Percentiles rank a stretch among this genome's conserved stretches.
Evolutionary conservation across 2,797 vertebrate genomes (phyloP).

Genomic region (Fundulus diaphanus): DNA sequence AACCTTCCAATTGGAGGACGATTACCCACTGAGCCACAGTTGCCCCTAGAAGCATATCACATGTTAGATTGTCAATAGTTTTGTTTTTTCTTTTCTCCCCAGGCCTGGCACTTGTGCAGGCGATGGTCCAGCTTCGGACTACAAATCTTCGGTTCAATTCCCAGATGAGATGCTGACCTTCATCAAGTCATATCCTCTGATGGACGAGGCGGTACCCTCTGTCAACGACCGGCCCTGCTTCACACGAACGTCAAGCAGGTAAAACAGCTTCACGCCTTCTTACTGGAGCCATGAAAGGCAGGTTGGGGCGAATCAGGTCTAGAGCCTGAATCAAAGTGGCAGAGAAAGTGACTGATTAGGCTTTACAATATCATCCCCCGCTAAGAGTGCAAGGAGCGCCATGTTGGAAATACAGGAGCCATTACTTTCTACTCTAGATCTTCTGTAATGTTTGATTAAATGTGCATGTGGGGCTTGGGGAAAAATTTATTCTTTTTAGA

Average conservation of each 20-base stretch:
- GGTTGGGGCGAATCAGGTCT: background rate
- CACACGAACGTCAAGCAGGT: constrained; percentile 93
- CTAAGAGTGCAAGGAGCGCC: background rate
- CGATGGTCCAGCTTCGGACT: constrained; percentile 86
- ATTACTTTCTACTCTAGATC: background rate
- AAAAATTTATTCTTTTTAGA: background rate
- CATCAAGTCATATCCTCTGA: constrained; percentile 93
- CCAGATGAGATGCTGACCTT: constrained; percentile 92
- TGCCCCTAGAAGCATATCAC: background rate
- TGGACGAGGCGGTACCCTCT: constrained; percentile 91
- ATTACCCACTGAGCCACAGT: no score
- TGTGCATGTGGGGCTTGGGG: background rate
- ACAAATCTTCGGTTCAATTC: constrained; percentile 90
- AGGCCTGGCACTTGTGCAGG: constrained; percentile 94
- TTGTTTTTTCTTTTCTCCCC: constrained; percentile 1
- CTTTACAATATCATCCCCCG: background rate
- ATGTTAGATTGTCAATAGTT: background rate
- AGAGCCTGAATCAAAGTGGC: background rate
- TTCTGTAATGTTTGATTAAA: background rate
- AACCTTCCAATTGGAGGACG: no score
- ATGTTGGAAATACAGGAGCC: background rate
- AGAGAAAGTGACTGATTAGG: background rate
- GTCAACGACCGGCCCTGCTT: constrained; percentile 89
- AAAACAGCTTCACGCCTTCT: background rate
- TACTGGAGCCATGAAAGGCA: background rate